Base-by-base conservation (phyloP, 1,140 invertebrate genomes). In the Nasonia giraulti region DNA sequence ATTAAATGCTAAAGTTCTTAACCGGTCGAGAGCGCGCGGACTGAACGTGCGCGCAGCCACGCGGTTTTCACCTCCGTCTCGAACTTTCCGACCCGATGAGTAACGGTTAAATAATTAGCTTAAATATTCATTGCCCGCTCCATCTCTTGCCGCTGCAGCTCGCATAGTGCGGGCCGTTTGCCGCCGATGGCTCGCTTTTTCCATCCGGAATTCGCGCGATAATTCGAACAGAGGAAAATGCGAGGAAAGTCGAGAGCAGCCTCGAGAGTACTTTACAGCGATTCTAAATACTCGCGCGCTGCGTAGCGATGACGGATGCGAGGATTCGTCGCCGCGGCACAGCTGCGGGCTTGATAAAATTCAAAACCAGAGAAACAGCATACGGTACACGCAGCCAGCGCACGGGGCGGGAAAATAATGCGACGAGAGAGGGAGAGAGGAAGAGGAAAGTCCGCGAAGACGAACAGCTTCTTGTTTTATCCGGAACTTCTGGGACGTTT, bases 81-180 rank as follows among this genome's bases (percentile, higher is more conserved):
- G 84, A 89, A 89, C 88, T 88, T 88, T 86, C 62, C 44, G 66
- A 81, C 86, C 85, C 88, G 86, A 89, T 88, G 88, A 90, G 87
- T 89, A 89, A 90, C 86, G 88, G 85, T 76, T 86, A 90, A 90
- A 90, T 88, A 90, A 90, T 89, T 86, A 88, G 85, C 86, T 90
- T 88, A 89, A 89, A 90, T 90, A 90, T 90, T 89, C 89, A 89
- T 90, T 71, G 44, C 10, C 33, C 37, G 47, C 74, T 44, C 27
- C 62, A 17, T 62, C 12, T 74, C 62, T 27, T 27, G 27, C 47
- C 17, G 33, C 23, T 33, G 7, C 37, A 27, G 27, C 27, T 0
- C 27, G 27, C 27, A 27, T 27, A 27, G 27, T 71, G 11, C 27
- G 27, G 68, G 2, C 7, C 20, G n/a, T 17, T 17, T 10, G 10